Evolutionary conservation across 2,797 vertebrate genomes (phyloP).

Genomic region (Pipistrellus pygmaeus): DNA sequence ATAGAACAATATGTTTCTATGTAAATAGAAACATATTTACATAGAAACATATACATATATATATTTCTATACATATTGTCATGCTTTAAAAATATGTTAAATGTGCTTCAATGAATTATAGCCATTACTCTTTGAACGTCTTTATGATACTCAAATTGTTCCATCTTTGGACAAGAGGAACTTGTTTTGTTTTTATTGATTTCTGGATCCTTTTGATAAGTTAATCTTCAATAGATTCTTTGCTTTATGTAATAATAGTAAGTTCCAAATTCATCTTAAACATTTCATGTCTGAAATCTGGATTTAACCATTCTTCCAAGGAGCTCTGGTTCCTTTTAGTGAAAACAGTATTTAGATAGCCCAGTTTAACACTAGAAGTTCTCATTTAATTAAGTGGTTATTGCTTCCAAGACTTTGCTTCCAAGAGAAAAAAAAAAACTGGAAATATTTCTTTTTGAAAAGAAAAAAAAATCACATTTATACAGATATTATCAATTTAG

Average conservation of each 20-base stretch:
- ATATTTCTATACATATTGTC: too few species aligned
- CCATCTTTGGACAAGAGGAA: neutral
- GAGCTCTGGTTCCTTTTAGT: neutral
- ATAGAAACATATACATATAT: too few species aligned
- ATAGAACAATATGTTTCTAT: neutral
- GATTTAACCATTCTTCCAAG: neutral
- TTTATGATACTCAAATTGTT: neutral
- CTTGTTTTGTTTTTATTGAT: neutral
- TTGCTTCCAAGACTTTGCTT: neutral
- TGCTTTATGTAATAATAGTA: neutral
- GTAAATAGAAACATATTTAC: too few species aligned
- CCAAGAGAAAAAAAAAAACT: neutral
- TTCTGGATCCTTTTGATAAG: neutral
- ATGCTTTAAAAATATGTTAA: constrained; percentile 15
- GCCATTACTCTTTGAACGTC: neutral
- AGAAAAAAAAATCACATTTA: neutral
- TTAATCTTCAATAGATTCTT: neutral
- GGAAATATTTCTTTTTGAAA: neutral
- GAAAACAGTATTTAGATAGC: neutral
- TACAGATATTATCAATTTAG: neutral
- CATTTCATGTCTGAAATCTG: neutral
- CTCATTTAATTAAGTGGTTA: neutral
- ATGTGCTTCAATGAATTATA: neutral
- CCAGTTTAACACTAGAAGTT: neutral
- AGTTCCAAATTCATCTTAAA: neutral